Conservation (phyloP, 2,888 invertebrate genomes). For the Ectemnius cavifrons region DNA sequence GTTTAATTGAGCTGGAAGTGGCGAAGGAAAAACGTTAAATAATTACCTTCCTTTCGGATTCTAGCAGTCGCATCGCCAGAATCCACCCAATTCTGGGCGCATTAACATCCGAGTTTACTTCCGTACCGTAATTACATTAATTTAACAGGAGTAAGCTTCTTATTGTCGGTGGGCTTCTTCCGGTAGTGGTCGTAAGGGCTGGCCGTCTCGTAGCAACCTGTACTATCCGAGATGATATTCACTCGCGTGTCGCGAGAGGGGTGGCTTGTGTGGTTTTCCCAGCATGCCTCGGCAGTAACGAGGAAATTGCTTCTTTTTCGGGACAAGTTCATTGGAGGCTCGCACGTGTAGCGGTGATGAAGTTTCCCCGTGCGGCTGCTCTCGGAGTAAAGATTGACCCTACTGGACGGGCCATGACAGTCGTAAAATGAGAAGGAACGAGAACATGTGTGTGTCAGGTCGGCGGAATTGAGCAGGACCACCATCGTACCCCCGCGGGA, state of each 20-base stretch:
- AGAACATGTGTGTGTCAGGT: conserved; percentile 25
- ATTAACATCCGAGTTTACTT: no score
- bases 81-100: no score
- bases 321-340: conserved; percentile 27
- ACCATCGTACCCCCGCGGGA: conserved; percentile 13
- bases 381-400: conserved; percentile 34
- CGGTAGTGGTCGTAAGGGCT: no score
- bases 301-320: conserved; percentile 34
- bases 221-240: not conserved
- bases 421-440: conserved; percentile 44
- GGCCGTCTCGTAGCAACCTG: no score
- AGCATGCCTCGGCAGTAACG: conserved; percentile 13
- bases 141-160: no score
- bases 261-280: not conserved
- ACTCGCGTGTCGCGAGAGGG: not conserved
- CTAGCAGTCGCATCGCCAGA: no score
- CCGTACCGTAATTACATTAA: no score
- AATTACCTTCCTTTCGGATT: no score
- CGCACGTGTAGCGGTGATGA: conserved; percentile 36
- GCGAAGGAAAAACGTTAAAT: no score
- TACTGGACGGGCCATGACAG: conserved; percentile 26
- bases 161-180: no score
- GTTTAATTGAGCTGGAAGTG: no score
- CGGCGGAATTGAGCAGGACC: conserved; percentile 32
- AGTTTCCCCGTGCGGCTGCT: conserved; percentile 29